Base-by-base conservation (phyloP, 1,140 invertebrate genomes). In the Thaumetopoea pityocampa region DNA sequence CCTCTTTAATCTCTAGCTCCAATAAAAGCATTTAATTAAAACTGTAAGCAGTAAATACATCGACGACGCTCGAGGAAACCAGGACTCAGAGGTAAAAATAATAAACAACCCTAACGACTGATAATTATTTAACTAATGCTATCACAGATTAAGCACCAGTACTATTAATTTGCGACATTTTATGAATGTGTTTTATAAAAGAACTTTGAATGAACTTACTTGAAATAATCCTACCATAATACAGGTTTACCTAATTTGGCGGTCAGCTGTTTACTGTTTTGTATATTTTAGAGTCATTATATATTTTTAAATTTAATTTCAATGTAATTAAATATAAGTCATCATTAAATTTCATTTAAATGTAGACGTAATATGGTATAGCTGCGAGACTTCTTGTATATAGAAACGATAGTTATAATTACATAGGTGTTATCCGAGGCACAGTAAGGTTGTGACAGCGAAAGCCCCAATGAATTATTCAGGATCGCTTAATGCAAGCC, bases 21-120 rank as follows among this genome's bases (percentile, higher is more conserved):
- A 59, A 68, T 70, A 65, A 70, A 67, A 70, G 66, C 66, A 52
- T 65, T 71, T 79, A 76, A 76, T 79, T 76, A 76, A 79, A 76
- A 66, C 55, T 51, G 50, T 60, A 54, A n/a, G 20, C 48, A 48
- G 51, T 48, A 59, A 54, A 53, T 58, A 59, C 40, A 44, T 51
- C 43, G 38, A 41, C 33, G 32, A 37, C 23, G 41, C 38, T 32
- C 33, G 6, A 32, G 42, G 28, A 34, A 29, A 42, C 30, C 18
- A 23, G 32, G n/a, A 30, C 32, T 47, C 23, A 22, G 24, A 43
- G 23, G 36, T 35, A 20, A 44, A 47, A 35, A 40, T 43, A 43
- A 43, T 53, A 53, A 44, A 47, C 30, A 41, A 14, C 19, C 12
- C 15, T 48, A 34, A 27, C 20, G 29, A 49, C 26, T 43, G 33